phyloP scores from a whole-genome alignment of 2,888 invertebrate species.

The Cephonodes hylas region DNA sequence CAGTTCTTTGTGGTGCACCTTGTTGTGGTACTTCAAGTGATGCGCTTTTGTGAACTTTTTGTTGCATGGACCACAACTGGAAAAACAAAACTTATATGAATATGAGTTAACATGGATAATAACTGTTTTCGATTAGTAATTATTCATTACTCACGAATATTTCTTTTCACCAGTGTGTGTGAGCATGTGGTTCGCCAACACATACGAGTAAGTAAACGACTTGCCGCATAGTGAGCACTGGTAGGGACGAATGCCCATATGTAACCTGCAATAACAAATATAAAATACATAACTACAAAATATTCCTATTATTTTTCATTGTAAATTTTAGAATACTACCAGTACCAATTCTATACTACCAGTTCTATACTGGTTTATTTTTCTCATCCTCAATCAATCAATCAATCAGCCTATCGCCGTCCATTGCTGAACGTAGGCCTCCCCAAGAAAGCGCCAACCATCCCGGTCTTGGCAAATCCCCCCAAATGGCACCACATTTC shows the following conservation, averaged over 20 bases:
- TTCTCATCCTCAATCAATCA: no score
- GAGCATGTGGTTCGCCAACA: conserved; percentile 76
- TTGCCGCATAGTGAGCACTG: conserved; percentile 75
- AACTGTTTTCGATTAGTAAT: neutral
- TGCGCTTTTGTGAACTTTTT: conserved; percentile 79
- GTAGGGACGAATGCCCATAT: conserved; percentile 76
- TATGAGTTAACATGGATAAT: neutral
- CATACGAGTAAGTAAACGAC: conserved; percentile 76
- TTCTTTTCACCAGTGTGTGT: conserved; percentile 79
- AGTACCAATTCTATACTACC: no score
- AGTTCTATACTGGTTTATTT: no score
- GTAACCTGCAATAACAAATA: conserved; percentile 52
- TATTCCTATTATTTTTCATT: no score
- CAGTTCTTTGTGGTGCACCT: conserved; percentile 75
- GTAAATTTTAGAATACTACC: no score
- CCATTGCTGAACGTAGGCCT: no score
- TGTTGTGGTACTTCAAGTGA: conserved; percentile 78
- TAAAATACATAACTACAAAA: no score
- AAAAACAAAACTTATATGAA: neutral
- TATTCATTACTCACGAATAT: conserved; percentile 63
- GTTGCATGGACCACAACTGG: conserved; percentile 70
- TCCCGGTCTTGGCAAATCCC: no score
- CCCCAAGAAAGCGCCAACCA: no score
- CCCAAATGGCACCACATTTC: no score
- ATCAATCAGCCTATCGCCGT: no score